Percentiles rank a stretch among this genome's conserved stretches.
Conservation (phyloP, 1,140 invertebrate species). For the Calycopis cecrops region DNA sequence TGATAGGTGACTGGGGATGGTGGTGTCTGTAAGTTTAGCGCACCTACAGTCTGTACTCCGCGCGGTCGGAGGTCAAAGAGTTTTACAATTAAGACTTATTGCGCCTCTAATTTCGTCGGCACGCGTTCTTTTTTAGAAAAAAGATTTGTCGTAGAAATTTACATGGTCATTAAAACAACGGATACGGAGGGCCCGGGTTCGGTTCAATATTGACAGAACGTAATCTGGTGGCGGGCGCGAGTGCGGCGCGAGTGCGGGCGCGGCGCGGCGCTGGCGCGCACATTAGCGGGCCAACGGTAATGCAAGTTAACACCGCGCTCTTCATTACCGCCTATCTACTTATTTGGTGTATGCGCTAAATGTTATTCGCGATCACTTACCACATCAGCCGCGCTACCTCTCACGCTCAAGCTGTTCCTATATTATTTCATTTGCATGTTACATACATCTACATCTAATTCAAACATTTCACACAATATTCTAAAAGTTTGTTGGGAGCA, state of each 20-base stretch:
- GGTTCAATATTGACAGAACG: slow-evolving; percentile 65
- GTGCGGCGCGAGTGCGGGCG: slow-evolving; percentile 35
- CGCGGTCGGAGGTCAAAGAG: no score
- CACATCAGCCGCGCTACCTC: slow-evolving; percentile 27
- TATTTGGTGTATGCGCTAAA: slow-evolving; percentile 54
- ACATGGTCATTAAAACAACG: slow-evolving; percentile 22
- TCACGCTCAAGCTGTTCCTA: slow-evolving; percentile 19
- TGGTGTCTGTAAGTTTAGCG: no score
- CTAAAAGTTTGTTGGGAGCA: no score
- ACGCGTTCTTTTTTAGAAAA: not conserved
- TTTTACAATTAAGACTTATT: not conserved
- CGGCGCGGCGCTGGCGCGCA: slow-evolving; percentile 16
- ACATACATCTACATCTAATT: no score
- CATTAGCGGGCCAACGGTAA: slow-evolving; percentile 59
- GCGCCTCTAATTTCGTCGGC: slow-evolving; percentile 4
- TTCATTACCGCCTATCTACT: slow-evolving; percentile 61
- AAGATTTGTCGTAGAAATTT: slow-evolving; percentile 25
- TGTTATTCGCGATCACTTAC: slow-evolving; percentile 58
- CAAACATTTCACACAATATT: no score
- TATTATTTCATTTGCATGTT: not conserved
- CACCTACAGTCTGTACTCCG: no score
- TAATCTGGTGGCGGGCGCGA: slow-evolving; percentile 51
- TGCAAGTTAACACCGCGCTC: slow-evolving; percentile 54
- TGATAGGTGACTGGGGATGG: no score
- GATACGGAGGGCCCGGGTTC: slow-evolving; percentile 22